Evolutionary conservation across 2,113 vertebrate species (phyloP).

Genomic region (Rynchops niger): DNA sequence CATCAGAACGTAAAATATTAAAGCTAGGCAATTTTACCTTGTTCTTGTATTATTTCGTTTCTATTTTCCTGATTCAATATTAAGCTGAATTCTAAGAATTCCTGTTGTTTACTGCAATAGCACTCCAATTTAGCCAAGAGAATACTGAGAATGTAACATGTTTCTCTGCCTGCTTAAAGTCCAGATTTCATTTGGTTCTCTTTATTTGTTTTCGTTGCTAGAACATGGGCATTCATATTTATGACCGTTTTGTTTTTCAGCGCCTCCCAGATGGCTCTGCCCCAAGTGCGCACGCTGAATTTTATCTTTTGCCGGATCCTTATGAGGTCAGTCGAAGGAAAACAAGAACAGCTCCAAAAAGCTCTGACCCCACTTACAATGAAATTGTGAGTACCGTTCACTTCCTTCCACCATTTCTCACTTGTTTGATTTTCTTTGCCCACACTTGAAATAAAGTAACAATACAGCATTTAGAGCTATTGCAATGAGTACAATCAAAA

Average conservation of each 20-base stretch:
- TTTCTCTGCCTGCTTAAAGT: constrained; percentile 13
- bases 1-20: not conserved
- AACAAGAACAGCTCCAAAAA: constrained; percentile 83
- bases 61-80: not conserved
- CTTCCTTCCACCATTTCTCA: not conserved
- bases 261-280: constrained; percentile 80
- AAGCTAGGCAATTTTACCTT: not conserved
- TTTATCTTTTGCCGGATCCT: constrained; percentile 80
- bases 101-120: not conserved
- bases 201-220: constrained; percentile 58
- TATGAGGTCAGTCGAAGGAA: constrained; percentile 76
- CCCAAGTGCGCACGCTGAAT: constrained; percentile 84
- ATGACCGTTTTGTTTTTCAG: constrained; percentile 68
- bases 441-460: not conserved
- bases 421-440: not conserved
- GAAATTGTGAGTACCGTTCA: constrained; percentile 80
- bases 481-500: not conserved
- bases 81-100: not conserved
- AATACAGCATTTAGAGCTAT: not conserved
- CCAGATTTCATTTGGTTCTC: constrained; percentile 25
- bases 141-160: not conserved
- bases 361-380: constrained; percentile 86
- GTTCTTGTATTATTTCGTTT: constrained; percentile 24
- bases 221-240: constrained; percentile 58
- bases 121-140: not conserved